Percentiles rank a stretch among this genome's conserved stretches.
Conservation (phyloP, 2,888 invertebrate genomes). For the Trachelus troglodyta region DNA sequence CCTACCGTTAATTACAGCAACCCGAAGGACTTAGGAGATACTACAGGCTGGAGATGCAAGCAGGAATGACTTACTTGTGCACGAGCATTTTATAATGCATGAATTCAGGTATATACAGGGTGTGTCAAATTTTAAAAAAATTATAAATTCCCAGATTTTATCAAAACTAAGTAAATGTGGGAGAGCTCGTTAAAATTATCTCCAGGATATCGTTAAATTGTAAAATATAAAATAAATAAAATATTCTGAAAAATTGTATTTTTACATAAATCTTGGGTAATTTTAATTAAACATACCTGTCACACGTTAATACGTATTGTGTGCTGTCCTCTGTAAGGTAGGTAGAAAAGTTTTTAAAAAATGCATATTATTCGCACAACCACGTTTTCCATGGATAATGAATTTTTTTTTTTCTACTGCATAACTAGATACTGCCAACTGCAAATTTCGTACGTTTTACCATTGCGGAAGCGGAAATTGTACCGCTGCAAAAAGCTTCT, state of each 20-base stretch:
- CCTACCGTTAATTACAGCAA: slow-evolving; percentile 38
- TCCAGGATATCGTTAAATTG: not conserved
- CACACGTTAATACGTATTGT: not conserved
- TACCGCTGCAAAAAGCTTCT: not conserved
- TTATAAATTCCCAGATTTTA: not conserved
- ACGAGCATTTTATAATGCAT: slow-evolving; percentile 27
- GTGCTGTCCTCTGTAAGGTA: not conserved
- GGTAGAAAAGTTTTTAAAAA: not conserved
- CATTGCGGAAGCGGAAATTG: not conserved
- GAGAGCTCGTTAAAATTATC: not conserved
- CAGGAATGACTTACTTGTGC: slow-evolving; percentile 40
- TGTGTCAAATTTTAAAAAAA: not conserved
- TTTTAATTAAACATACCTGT: not conserved
- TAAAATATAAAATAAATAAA: not conserved
- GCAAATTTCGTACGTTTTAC: not conserved
- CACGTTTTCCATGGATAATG: not conserved
- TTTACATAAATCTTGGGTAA: no score
- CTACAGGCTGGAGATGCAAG: slow-evolving; percentile 25
- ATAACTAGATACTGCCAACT: not conserved
- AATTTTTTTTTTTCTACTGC: not conserved
- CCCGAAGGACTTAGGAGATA: slow-evolving; percentile 24
- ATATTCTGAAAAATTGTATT: no score
- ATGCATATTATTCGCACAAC: not conserved
- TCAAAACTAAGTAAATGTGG: not conserved
- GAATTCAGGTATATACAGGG: not conserved